Evolutionary conservation across 2,888 invertebrate species (phyloP), one percentile per base, ranked within the genome.

Genomic region (Hipparchia semele): DNA sequence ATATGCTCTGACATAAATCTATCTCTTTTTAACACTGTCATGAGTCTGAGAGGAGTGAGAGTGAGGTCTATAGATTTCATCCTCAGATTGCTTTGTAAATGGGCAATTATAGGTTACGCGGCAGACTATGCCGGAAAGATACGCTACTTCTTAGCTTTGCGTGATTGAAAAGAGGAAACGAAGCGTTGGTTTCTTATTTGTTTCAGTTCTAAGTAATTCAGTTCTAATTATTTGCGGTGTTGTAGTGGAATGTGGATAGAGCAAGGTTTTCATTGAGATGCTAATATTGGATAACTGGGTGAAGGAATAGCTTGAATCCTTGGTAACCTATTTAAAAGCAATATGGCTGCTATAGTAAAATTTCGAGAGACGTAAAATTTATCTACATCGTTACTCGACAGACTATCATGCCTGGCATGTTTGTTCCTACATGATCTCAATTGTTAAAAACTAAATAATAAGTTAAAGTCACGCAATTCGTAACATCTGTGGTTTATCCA

Each of bases 121-220:
- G 58, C 58, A 58, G 8, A 58, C 65, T 33, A 12, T 33, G 23
- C 23, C 65, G 65, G 65, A 65, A 65, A 33, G 23, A 53, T 65
- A 60, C 10, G 51, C 53, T 33, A 33, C 49, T 51, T 23, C 46
- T 64, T 33, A 65, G 33, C 2, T 9, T 5, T 64, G 64, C 65
- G 65, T 65, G 65, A 23, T 53, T 65, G 6, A 65, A 65, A 65
- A 33, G 12, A 53, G 51, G 65, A 65, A 65, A 13, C 62, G 12
- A 61, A 45, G 64, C 13, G 64, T n/a, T 23, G 23, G 23, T 23
- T 46, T 58, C 58, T 10, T 59, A 59, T 23, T 49, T 51, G 13
- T 64, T 51, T 45, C 61, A 46, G 64, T 65, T 1, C 9, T 8
- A 2, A 12, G 0, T 56, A 56, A 56, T 56, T 56, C 23, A 23